A percentile compares a stretch with the other conserved stretches of the same genome.
Evolutionary conservation across 2,113 vertebrate species (phyloP).

Genomic region (Zosterops hypoxanthus): DNA sequence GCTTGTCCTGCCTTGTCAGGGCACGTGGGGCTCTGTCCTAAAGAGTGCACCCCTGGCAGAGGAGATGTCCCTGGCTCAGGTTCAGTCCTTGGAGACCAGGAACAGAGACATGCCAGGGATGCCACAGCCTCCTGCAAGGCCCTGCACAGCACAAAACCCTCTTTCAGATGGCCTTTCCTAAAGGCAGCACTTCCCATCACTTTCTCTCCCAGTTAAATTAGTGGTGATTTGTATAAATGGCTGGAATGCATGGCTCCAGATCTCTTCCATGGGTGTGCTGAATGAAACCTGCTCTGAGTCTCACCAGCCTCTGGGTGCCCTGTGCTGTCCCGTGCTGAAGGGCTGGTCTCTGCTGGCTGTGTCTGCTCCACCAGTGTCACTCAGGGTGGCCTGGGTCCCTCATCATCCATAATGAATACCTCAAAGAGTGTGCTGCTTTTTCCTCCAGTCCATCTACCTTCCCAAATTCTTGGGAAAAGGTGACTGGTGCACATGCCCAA

Average conservation of each 20-base stretch:
- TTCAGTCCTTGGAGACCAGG: background rate
- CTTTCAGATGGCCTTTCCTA: background rate
- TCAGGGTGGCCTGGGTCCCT: background rate
- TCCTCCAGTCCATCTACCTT: accelerated
- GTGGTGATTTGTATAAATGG: background rate
- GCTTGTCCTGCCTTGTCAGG: background rate
- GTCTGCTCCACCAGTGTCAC: background rate
- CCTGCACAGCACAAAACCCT: background rate
- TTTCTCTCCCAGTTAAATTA: background rate
- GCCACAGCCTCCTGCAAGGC: accelerated
- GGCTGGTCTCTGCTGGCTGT: background rate
- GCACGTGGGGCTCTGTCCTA: accelerated
- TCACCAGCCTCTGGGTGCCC: background rate
- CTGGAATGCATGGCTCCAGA: accelerated
- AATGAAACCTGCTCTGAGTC: background rate
- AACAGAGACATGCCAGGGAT: background rate
- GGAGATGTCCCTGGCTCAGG: background rate
- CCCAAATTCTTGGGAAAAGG: background rate
- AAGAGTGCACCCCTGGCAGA: background rate
- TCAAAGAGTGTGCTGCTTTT: background rate
- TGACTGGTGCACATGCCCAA: background rate
- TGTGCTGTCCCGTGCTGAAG: background rate
- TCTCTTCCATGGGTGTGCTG: background rate
- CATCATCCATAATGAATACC: accelerated
- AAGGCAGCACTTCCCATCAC: background rate